Conservation (phyloP, 2,888 invertebrate species). For the Falcaria lacertinaria region DNA sequence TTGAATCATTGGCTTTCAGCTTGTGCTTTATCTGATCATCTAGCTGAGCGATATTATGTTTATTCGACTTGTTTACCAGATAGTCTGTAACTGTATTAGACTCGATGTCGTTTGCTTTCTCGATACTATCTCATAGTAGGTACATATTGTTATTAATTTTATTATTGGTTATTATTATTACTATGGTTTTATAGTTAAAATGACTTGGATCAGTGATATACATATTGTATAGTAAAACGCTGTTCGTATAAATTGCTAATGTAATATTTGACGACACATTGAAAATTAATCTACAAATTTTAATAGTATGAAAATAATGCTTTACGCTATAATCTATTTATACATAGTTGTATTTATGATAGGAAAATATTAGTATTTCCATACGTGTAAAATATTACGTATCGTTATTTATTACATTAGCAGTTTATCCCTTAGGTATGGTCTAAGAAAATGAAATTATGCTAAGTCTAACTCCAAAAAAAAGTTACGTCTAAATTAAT, state of each 20-base stretch:
- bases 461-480: conserved; percentile 38
- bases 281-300: no score
- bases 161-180: conserved; percentile 29
- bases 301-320: no score
- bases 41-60: conserved; percentile 19
- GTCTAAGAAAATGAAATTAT: conserved; percentile 33
- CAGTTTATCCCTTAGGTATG: neutral
- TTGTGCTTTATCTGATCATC: conserved; percentile 6
- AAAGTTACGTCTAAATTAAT: conserved; percentile 24
- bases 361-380: no score
- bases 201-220: conserved; percentile 28
- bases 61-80: conserved; percentile 5
- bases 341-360: no score
- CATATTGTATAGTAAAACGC: conserved; percentile 20
- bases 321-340: no score
- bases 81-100: conserved; percentile 22
- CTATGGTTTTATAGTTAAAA: conserved; percentile 30
- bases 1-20: neutral
- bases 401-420: neutral
- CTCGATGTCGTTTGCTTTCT: conserved; percentile 33
- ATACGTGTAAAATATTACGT: neutral
- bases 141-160: conserved; percentile 45
- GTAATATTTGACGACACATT: conserved; percentile 26
- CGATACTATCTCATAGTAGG: conserved; percentile 33
- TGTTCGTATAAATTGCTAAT: conserved; percentile 13